A percentile compares a stretch with the other conserved stretches of the same genome.
Evolutionary conservation across 2,113 vertebrate species (phyloP).

Genomic region (Donacobius atricapilla): DNA sequence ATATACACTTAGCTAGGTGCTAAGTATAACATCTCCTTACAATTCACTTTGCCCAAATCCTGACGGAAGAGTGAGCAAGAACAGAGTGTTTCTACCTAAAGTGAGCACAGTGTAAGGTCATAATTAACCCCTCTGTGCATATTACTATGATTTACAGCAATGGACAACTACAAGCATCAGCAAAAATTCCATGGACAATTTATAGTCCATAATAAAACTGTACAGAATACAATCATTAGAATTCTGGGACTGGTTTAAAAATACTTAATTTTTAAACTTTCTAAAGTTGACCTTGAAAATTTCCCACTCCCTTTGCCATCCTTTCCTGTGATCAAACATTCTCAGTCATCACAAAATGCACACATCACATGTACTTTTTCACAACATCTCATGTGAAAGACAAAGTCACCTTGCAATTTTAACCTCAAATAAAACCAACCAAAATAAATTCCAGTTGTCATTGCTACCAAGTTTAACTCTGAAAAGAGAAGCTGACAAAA

Average conservation of each 20-base stretch:
- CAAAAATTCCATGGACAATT: background rate
- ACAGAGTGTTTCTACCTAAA: background rate
- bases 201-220: background rate
- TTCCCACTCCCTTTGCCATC: background rate
- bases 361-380: background rate
- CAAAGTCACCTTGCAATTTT: background rate
- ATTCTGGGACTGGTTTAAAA: background rate
- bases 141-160: background rate
- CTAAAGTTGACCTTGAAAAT: background rate
- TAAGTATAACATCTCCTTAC: background rate
- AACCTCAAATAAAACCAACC: background rate
- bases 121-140: background rate
- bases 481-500: background rate
- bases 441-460: background rate
- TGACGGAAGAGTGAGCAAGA: background rate
- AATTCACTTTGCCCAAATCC: background rate
- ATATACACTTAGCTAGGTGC: background rate
- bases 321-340: background rate
- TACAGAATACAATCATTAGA: background rate
- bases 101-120: background rate
- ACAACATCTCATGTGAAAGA: background rate
- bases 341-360: background rate
- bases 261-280: background rate
- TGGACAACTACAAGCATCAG: background rate
- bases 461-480: background rate